Evolutionary conservation across 1,140 invertebrate species (phyloP).

Genomic region (Drosophila suzukii): DNA sequence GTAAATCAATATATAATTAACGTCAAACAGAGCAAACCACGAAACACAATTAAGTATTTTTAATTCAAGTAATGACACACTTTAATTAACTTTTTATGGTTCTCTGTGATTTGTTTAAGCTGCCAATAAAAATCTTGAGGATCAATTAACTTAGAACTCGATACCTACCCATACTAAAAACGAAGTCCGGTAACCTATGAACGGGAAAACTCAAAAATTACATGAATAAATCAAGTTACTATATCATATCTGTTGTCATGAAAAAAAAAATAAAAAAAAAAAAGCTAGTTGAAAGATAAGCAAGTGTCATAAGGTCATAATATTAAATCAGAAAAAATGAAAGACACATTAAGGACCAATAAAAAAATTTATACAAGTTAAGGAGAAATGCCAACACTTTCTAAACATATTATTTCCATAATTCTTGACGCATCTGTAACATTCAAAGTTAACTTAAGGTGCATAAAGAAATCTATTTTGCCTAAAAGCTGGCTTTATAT

Average conservation of each 20-base stretch:
- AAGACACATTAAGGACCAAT: too few species aligned
- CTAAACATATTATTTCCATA: not conserved
- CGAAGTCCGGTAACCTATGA: not conserved
- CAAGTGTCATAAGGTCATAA: not conserved
- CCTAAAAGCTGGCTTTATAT: conserved; percentile 49
- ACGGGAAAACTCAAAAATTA: not conserved
- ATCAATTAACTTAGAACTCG: not conserved
- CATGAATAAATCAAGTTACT: not conserved
- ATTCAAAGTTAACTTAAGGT: not conserved
- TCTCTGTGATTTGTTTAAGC: not conserved
- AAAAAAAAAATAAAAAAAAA: too few species aligned
- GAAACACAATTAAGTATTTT: conserved; percentile 9
- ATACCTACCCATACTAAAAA: not conserved
- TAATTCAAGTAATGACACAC: conserved; percentile 5
- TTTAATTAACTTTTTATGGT: conserved; percentile 17
- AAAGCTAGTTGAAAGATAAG: too few species aligned
- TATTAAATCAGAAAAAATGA: too few species aligned
- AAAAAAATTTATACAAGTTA: not conserved
- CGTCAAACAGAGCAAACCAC: not conserved
- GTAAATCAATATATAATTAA: conserved; percentile 28
- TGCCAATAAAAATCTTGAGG: not conserved
- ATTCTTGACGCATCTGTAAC: not conserved
- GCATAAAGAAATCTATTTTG: not conserved
- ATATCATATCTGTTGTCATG: too few species aligned
- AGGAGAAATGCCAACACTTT: not conserved